A percentile compares a stretch with the other conserved stretches of the same genome.
phyloP scores from a whole-genome alignment of 2,888 invertebrate species.

The Siphlonurus alternatus region DNA sequence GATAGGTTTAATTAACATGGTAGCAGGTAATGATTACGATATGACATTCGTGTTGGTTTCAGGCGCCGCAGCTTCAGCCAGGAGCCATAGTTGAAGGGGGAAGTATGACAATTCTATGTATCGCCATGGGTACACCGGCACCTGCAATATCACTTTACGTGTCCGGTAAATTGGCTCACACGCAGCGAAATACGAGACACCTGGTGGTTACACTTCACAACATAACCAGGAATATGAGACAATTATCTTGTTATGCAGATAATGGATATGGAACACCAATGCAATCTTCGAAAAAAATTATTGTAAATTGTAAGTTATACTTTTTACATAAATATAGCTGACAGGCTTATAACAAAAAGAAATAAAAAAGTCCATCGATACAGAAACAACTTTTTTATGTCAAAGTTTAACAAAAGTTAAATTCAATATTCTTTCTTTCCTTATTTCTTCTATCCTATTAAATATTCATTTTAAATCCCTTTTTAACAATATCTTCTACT shows the following conservation, averaged over 20 bases:
- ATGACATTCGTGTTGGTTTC: slow-evolving; percentile 12
- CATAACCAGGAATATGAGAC: slow-evolving; percentile 68
- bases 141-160: slow-evolving; percentile 72
- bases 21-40: background rate
- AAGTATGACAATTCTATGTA: slow-evolving; percentile 71
- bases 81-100: slow-evolving; percentile 69
- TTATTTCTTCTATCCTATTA: too few species aligned
- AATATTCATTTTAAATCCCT: too few species aligned
- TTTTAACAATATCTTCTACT: too few species aligned
- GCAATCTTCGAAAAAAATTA: slow-evolving; percentile 64
- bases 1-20: too few species aligned
- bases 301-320: slow-evolving; percentile 58
- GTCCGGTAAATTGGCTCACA: slow-evolving; percentile 53
- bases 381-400: too few species aligned
- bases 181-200: slow-evolving; percentile 61
- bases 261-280: slow-evolving; percentile 77
- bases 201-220: slow-evolving; percentile 78
- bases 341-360: too few species aligned
- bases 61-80: slow-evolving; percentile 73
- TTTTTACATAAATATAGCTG: background rate
- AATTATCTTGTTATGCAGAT: slow-evolving; percentile 74
- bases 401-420: background rate
- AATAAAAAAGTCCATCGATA: too few species aligned
- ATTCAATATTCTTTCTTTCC: background rate
- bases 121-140: slow-evolving; percentile 70